A percentile compares a stretch with the other conserved stretches of the same genome.
Evolutionary conservation across 2,113 vertebrate genomes (phyloP).

Genomic region (Xenopus borealis): DNA sequence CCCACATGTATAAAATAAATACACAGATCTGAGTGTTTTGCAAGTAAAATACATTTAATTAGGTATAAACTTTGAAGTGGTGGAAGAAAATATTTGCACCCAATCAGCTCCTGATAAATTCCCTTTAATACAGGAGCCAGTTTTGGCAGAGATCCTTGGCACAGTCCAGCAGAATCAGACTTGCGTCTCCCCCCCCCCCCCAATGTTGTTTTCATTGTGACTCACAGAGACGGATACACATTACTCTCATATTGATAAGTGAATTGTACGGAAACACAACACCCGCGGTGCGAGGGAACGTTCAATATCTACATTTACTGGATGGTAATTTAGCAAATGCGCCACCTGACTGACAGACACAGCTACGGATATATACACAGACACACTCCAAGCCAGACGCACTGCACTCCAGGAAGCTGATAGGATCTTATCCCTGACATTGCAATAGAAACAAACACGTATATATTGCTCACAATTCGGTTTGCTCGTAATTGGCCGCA

Average conservation of each 20-base stretch:
- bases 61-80: no score
- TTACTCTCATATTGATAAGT: neutral
- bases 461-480: conserved; percentile 22
- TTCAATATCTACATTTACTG: conserved; percentile 10
- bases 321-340: conserved; percentile 13
- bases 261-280: neutral
- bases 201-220: neutral
- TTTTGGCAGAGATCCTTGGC: no score
- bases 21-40: no score
- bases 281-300: neutral
- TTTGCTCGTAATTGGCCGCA: neutral
- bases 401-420: conserved; percentile 10
- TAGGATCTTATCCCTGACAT: neutral
- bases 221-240: neutral
- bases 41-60: no score
- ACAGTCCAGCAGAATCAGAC: no score
- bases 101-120: no score
- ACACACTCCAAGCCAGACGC: conserved; percentile 3
- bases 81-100: no score
- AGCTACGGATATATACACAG: neutral
- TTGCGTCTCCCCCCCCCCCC: neutral
- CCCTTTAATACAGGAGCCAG: no score
- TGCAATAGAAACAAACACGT: neutral
- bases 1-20: no score
- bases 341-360: neutral